Evolutionary conservation across 2,113 vertebrate species (phyloP).

Genomic region (Parotia lawesii): DNA sequence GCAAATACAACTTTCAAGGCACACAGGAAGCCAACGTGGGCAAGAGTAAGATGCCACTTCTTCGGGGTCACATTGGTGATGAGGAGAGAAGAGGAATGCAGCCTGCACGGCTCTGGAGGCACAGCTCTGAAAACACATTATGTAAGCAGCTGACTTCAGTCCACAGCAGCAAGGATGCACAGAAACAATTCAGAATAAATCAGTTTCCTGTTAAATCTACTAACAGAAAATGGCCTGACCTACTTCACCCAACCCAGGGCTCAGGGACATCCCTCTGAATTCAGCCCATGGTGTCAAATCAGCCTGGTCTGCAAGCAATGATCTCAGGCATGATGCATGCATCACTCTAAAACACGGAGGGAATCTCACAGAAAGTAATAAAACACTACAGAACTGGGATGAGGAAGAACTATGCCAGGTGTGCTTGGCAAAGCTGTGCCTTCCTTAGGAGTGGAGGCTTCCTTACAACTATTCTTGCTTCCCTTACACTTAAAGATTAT

Average conservation of each 20-base stretch:
- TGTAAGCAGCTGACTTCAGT: not conserved
- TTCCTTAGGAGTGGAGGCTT: not conserved
- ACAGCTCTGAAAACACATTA: slow-evolving; percentile 11
- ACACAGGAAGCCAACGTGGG: slow-evolving; percentile 2
- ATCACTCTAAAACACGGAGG: not conserved
- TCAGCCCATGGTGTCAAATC: not conserved
- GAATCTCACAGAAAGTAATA: not conserved
- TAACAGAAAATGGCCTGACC: not conserved
- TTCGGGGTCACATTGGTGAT: not conserved
- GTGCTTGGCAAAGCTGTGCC: not conserved
- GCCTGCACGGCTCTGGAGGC: not conserved
- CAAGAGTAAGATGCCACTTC: not conserved
- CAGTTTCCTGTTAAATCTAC: not conserved
- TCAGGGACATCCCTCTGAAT: not conserved
- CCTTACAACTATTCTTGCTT: not conserved
- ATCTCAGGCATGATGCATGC: not conserved
- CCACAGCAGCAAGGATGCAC: not conserved
- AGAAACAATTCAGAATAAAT: not conserved
- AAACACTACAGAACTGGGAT: not conserved
- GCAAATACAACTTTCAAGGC: slow-evolving; percentile 31
- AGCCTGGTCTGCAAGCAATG: not conserved
- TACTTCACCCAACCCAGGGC: not conserved
- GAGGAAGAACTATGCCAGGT: not conserved
- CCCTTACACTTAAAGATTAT: not conserved
- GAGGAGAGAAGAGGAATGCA: slow-evolving; percentile 34